Evolutionary conservation across 1,140 invertebrate genomes (phyloP).

Genomic region (Drosophila watanabei): DNA sequence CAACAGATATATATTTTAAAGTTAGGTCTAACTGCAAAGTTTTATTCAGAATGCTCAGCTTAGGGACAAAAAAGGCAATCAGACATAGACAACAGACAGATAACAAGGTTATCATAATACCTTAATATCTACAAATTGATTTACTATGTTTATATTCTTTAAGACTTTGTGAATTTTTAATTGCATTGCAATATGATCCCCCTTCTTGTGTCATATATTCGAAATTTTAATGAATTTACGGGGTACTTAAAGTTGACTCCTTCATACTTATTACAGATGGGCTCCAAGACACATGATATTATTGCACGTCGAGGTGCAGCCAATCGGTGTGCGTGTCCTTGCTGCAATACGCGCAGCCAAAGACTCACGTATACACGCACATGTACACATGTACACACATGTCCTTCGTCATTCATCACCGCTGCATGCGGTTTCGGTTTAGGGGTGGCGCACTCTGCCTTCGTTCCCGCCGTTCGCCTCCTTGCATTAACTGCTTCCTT

Average conservation of each 20-base stretch:
- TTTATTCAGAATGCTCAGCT: no score
- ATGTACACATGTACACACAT: constrained; percentile 22
- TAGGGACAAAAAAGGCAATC: no score
- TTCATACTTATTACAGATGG: constrained; percentile 24
- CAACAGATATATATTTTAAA: no score
- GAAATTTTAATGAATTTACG: neutral
- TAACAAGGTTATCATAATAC: neutral
- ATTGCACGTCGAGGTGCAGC: constrained; percentile 81
- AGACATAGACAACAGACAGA: no score
- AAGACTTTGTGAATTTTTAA: neutral
- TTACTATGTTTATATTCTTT: neutral
- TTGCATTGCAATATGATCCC: neutral
- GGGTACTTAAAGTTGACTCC: constrained; percentile 11
- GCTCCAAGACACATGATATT: constrained; percentile 71
- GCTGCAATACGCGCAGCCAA: constrained; percentile 22
- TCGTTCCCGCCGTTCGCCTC: constrained; percentile 14
- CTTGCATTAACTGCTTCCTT: constrained; percentile 42
- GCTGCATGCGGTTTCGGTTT: constrained; percentile 69
- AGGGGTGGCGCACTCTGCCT: constrained; percentile 59
- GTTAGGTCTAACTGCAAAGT: no score
- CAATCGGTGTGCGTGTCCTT: constrained; percentile 74
- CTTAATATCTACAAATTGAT: neutral
- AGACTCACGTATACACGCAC: constrained; percentile 9
- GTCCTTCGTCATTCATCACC: constrained; percentile 81
- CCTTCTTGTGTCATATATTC: neutral